A percentile compares a stretch with the other conserved stretches of the same genome.
These are phyloP conservation scores for Microhierax caerulescens DNA, from an alignment of 2,797 vertebrate genomes.

Conservation along the genomic window DNA sequence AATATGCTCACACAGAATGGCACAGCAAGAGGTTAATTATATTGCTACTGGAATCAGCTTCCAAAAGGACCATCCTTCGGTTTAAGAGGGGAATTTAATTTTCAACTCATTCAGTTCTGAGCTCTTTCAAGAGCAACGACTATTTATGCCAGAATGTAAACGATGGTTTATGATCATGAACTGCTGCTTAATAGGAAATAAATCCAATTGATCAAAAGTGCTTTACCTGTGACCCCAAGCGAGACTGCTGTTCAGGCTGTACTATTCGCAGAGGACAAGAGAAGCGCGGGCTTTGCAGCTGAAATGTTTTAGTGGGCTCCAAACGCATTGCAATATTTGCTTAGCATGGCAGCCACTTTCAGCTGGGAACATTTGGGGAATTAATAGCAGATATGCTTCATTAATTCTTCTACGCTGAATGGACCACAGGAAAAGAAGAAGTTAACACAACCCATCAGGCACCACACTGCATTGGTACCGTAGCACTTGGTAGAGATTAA, in stretches of 20 bases:
- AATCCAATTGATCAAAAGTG: conserved; percentile 41
- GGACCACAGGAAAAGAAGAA: neutral
- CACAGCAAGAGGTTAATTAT: conserved; percentile 73
- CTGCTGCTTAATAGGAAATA: conserved; percentile 44
- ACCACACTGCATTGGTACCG: fast-evolving
- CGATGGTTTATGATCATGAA: conserved; percentile 38
- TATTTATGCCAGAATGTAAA: conserved; percentile 56
- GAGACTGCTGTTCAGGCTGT: neutral
- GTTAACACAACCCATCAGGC: neutral
- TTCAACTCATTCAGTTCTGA: conserved; percentile 52
- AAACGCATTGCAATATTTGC: neutral
- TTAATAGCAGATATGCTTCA: neutral
- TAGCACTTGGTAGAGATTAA: neutral
- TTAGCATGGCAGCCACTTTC: neutral
- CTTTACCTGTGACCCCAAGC: conserved; percentile 31
- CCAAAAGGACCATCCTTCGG: conserved; percentile 49
- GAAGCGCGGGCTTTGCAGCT: neutral
- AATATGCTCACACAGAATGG: conserved; percentile 60
- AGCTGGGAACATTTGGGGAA: neutral
- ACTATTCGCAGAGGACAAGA: neutral
- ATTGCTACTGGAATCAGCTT: conserved; percentile 51
- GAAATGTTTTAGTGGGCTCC: neutral
- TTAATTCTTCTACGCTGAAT: neutral
- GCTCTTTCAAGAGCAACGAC: conserved; percentile 15
- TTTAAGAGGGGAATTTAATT: conserved; percentile 64